Evolutionary conservation across 1,140 invertebrate genomes (phyloP).

Genomic region (Drosophila orosa): DNA sequence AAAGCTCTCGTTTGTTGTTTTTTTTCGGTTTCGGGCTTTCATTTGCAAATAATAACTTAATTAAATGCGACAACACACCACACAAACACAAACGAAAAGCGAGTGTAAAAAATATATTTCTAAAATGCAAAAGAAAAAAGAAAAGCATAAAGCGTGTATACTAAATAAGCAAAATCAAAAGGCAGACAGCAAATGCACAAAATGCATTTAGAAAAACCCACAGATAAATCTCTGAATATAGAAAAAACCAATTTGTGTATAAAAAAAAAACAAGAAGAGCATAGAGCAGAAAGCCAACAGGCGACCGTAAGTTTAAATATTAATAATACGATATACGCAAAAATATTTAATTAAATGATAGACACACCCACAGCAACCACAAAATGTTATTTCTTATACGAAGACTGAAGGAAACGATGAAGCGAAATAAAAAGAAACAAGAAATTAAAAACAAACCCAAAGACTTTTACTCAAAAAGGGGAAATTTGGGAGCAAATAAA

Average conservation of each 20-base stretch:
- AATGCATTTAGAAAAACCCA: slow-evolving; percentile 51
- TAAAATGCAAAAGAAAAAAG: slow-evolving; percentile 28
- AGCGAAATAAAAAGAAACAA: slow-evolving; percentile 70
- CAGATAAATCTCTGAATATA: slow-evolving; percentile 42
- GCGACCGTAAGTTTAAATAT: slow-evolving; percentile 57
- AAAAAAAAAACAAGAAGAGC: slow-evolving; percentile 16
- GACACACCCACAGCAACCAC: slow-evolving; percentile 59
- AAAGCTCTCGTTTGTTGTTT: slow-evolving; percentile 46
- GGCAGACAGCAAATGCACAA: slow-evolving; percentile 30
- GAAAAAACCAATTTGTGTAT: slow-evolving; percentile 52
- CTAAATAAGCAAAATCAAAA: slow-evolving; percentile 73
- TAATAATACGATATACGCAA: slow-evolving; percentile 62
- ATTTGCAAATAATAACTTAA: slow-evolving; percentile 56
- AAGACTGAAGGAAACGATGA: slow-evolving; percentile 83
- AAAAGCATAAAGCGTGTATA: slow-evolving; percentile 32
- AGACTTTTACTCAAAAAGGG: slow-evolving; percentile 13
- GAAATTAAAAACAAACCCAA: slow-evolving; percentile 42
- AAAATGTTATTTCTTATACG: slow-evolving; percentile 84
- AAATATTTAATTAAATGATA: slow-evolving; percentile 69
- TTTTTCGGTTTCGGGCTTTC: slow-evolving; percentile 48
- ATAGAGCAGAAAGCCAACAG: slow-evolving; percentile 26
- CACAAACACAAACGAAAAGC: slow-evolving; percentile 34
- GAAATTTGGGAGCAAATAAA: slow-evolving; percentile 30
- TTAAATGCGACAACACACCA: slow-evolving; percentile 50
- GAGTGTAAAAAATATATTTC: slow-evolving; percentile 42